Conservation (phyloP, 1,140 invertebrate species). For the Drosophila kanapiae region DNA sequence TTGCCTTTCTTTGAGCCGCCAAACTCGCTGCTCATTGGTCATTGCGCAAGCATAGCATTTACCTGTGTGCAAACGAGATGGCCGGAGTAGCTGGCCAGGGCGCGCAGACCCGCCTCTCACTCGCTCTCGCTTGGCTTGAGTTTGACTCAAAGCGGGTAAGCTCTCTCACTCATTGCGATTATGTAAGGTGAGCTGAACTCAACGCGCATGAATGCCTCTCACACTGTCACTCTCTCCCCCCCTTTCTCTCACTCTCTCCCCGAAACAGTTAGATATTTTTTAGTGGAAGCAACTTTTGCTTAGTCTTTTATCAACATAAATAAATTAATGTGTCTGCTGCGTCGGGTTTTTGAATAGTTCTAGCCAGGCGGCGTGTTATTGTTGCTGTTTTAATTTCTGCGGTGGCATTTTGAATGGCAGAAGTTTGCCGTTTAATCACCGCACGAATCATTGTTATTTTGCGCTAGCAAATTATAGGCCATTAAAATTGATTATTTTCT, state of each 20-base stretch:
- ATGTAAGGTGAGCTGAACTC: constrained; percentile 61
- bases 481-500: constrained; percentile 79
- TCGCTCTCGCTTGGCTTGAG: constrained; percentile 57
- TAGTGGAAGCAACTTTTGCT: constrained; percentile 57
- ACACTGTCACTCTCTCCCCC: not conserved
- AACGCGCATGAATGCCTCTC: constrained; percentile 9
- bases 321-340: constrained; percentile 48
- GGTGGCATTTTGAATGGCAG: constrained; percentile 47
- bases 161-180: constrained; percentile 47
- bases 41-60: not conserved
- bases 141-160: constrained; percentile 25
- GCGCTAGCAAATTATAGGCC: constrained; percentile 69
- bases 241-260: not conserved
- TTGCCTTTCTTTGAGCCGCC: constrained; percentile 31
- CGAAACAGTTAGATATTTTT: constrained; percentile 29
- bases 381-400: constrained; percentile 5
- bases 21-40: constrained; percentile 9
- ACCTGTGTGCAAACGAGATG: constrained; percentile 5
- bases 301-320: constrained; percentile 53
- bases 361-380: constrained; percentile 2
- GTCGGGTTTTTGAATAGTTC: constrained; percentile 19
- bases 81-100: not conserved
- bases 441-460: constrained; percentile 66
- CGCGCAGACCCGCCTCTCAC: constrained; percentile 34
- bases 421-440: constrained; percentile 57